phyloP scores from a whole-genome alignment of 2,888 invertebrate species.

The Galeopsomyia nigrocyanea region DNA sequence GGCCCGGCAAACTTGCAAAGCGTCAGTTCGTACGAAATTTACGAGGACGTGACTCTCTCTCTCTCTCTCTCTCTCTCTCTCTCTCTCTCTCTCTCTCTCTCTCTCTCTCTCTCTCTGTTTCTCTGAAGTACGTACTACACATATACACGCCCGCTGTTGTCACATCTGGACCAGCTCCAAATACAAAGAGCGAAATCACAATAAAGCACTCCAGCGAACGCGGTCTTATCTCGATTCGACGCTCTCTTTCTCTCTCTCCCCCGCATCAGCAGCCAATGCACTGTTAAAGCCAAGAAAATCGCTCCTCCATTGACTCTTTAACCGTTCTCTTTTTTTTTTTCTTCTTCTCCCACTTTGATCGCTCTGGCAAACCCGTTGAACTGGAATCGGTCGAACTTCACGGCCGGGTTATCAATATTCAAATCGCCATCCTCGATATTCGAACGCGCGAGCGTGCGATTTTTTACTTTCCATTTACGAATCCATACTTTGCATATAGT shows the following conservation, averaged over 20 bases:
- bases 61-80: too few species aligned
- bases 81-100: too few species aligned
- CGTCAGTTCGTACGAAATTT: slow-evolving; percentile 20
- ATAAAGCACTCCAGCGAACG: slow-evolving; percentile 2
- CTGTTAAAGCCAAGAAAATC: slow-evolving; percentile 15
- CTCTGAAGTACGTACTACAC: neutral
- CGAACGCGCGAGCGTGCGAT: too few species aligned
- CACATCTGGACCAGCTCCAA: slow-evolving; percentile 27
- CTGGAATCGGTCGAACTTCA: too few species aligned
- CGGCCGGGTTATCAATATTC: too few species aligned
- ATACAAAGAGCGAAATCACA: slow-evolving; percentile 1
- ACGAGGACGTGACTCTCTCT: slow-evolving; percentile 3
- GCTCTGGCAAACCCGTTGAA: neutral
- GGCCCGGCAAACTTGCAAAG: slow-evolving; percentile 7
- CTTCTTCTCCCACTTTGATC: neutral
- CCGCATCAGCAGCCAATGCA: neutral
- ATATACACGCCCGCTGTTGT: neutral
- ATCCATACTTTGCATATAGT: too few species aligned
- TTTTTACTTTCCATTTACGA: too few species aligned
- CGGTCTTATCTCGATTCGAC: slow-evolving; percentile 20
- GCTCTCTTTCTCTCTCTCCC: too few species aligned
- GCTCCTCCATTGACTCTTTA: neutral
- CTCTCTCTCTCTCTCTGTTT: neutral
- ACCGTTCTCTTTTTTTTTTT: slow-evolving; percentile 4
- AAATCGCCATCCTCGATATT: too few species aligned